These are phyloP conservation scores for Lasiurus cinereus DNA, from an alignment of 2,113 vertebrate species.

Conservation along the genomic window DNA sequence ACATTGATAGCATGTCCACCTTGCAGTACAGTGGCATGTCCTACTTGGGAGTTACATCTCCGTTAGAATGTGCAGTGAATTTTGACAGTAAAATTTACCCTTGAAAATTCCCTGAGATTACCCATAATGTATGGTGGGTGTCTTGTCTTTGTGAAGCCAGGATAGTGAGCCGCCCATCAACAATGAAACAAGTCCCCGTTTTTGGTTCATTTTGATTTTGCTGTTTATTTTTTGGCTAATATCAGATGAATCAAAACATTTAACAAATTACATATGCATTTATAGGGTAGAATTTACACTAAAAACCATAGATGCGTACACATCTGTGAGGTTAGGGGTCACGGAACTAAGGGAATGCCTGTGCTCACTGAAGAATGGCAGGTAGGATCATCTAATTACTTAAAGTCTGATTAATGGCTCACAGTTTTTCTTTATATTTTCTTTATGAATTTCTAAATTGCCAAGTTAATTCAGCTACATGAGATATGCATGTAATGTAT, in stretches of 20 bases:
- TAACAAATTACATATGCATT: neutral
- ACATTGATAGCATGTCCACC: neutral
- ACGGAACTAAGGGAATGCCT: neutral
- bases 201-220: neutral
- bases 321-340: neutral
- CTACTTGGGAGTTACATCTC: neutral
- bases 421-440: neutral
- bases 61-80: neutral
- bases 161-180: neutral
- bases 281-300: neutral
- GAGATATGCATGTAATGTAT: neutral
- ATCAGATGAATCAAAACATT: neutral
- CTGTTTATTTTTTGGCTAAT: neutral
- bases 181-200: neutral
- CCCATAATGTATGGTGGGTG: neutral
- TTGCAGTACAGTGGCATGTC: neutral
- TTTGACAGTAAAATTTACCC: neutral
- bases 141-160: neutral
- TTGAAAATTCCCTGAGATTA: neutral
- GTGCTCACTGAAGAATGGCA: neutral
- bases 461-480: neutral
- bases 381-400: neutral
- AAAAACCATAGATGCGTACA: accelerated
- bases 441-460: neutral
- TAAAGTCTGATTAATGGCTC: neutral